These are phyloP conservation scores for Atractosteus spatula DNA, from an alignment of 2,113 vertebrate species.

Conservation along the genomic window DNA sequence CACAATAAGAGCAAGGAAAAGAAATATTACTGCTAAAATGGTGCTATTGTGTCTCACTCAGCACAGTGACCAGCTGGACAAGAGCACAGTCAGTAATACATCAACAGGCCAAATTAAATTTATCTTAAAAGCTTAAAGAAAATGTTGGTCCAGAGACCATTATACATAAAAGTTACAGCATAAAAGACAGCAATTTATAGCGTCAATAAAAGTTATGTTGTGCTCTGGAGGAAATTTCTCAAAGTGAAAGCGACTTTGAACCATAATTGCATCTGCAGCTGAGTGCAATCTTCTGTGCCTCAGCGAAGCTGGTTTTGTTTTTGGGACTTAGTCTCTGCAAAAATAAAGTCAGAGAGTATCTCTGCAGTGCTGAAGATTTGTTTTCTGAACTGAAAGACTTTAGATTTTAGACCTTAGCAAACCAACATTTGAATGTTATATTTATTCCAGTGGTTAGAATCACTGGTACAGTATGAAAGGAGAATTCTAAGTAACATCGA, in stretches of 20 bases:
- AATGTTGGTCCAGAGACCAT: conserved; percentile 10
- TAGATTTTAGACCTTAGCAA: too few relatives aligned
- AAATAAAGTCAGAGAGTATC: too few relatives aligned
- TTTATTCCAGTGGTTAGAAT: too few relatives aligned
- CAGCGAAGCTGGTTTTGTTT: too few relatives aligned
- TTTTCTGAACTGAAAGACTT: too few relatives aligned
- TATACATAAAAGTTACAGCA: conserved; percentile 2
- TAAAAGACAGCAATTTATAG: conserved; percentile 6
- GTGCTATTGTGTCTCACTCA: background rate
- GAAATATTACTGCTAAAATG: background rate
- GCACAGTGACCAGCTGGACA: background rate
- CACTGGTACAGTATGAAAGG: too few relatives aligned
- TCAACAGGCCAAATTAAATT: conserved; percentile 10
- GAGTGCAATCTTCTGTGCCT: too few relatives aligned
- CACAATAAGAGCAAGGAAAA: background rate
- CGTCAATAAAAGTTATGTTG: conserved; percentile 6
- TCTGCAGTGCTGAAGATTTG: too few relatives aligned
- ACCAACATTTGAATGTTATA: too few relatives aligned
- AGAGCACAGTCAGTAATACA: conserved; percentile 3
- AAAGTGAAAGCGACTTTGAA: background rate
- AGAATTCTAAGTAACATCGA: too few relatives aligned
- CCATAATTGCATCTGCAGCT: too few relatives aligned
- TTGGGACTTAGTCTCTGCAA: too few relatives aligned
- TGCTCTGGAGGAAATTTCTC: background rate
- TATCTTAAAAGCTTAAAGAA: conserved; percentile 10